Base-by-base conservation (phyloP, 2,888 invertebrate genomes). In the Tenthredo livida region DNA sequence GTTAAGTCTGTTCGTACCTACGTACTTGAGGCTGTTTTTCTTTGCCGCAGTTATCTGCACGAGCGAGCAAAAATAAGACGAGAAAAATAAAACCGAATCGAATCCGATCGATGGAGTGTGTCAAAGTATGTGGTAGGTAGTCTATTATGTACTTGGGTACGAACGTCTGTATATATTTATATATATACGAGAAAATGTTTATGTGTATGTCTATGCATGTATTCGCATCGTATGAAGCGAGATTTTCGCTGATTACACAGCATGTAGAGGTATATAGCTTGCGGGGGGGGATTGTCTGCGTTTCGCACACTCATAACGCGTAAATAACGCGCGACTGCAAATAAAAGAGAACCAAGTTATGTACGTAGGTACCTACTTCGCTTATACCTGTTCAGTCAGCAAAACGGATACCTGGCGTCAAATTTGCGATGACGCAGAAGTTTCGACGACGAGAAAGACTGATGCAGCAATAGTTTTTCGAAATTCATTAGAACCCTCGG, bases 331-430 rank as follows among this genome's bases (percentile, higher is more conserved):
- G 37, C 37, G 43, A 73, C 73, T n/a, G 40, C 21, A 43, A 73
- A 73, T 73, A 67, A 67, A 73, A 21, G 4, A 73, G 54, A 15
- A 29, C 17, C 6, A 33, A 43, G n/a, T 73, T 29, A 43, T 43
- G 21, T 73, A 61, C 47, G 43, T 29, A 43, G 25, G 21, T 73
- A 61, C 47, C 47, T 47, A 47, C 80, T 61, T 61, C 40, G 12
- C 25, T 29, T n/a, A n/a, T n/a, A 73, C 9, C 33, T 54, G 61
- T 65, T 80, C 40, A 61, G 80, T 80, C 80, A 61, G 80, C 80
- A 37, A 58, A 61, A 80, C 80, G 80, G 61, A 80, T 80, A 25
- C 61, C 15, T 61, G 61, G 80, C n/a, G 6, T 65, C 80, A 33
- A 61, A 40, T 80, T 61, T 61, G 5, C 25, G 54, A 54, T 40